These are phyloP conservation scores for Habropoda laboriosa DNA, from an alignment of 1,140 invertebrate genomes.

Conservation along the genomic window DNA sequence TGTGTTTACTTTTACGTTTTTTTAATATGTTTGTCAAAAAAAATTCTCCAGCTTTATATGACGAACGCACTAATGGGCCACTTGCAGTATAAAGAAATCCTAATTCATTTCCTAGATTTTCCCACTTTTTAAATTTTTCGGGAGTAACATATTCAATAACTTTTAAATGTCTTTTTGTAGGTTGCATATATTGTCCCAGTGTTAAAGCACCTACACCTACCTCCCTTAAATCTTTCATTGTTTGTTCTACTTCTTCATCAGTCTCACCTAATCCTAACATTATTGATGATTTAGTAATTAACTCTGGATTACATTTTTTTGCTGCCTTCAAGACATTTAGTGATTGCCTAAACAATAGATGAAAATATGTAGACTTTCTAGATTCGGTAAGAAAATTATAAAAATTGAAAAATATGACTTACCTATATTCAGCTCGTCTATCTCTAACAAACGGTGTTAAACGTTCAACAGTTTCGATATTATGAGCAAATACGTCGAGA, in stretches of 20 bases:
- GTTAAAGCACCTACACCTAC: slow-evolving; percentile 97
- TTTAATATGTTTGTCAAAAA: slow-evolving; percentile 92
- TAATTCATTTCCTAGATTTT: slow-evolving; percentile 90
- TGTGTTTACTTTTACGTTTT: slow-evolving; percentile 76
- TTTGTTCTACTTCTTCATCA: slow-evolving; percentile 93
- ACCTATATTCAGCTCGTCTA: slow-evolving; percentile 89
- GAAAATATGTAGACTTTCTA: slow-evolving; percentile 16
- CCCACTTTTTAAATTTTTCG: slow-evolving; percentile 96
- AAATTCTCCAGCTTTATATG: slow-evolving; percentile 98
- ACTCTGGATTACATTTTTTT: slow-evolving; percentile 89
- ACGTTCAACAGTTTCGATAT: slow-evolving; percentile 96
- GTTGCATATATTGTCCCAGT: slow-evolving; percentile 99
- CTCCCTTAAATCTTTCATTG: slow-evolving; percentile 90
- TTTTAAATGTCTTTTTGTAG: slow-evolving; percentile 97
- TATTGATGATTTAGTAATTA: slow-evolving; percentile 98
- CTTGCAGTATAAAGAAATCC: slow-evolving; percentile 99
- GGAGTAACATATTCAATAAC: slow-evolving; percentile 99
- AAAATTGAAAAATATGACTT: slow-evolving; percentile 28
- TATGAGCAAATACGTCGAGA: slow-evolving; percentile 97
- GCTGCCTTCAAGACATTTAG: slow-evolving; percentile 91
- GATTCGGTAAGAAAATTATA: not conserved
- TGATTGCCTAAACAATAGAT: slow-evolving; percentile 87
- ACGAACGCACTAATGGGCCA: slow-evolving; percentile 97
- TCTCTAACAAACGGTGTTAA: slow-evolving; percentile 96
- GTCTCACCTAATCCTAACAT: slow-evolving; percentile 99